phyloP scores from a whole-genome alignment of 2,113 vertebrate genomes.

The Casuarius casuarius region DNA sequence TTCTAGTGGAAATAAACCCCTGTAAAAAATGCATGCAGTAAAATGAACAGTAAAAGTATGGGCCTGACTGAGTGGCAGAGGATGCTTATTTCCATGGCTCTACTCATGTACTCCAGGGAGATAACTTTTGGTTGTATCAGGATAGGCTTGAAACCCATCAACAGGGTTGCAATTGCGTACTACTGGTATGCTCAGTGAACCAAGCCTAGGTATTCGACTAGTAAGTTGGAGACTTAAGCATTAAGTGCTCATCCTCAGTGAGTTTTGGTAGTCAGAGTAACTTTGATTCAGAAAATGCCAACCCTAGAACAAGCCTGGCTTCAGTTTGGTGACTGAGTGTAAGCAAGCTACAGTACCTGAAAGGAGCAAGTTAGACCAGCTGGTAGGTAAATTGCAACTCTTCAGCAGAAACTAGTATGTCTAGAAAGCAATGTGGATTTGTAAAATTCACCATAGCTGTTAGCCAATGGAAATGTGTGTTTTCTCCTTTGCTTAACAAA shows the following conservation, averaged over 20 bases:
- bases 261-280: not conserved
- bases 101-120: not conserved
- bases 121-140: slow-evolving; percentile 23
- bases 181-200: not conserved
- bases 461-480: not conserved
- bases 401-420: not conserved
- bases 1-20: not conserved
- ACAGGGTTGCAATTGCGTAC: not conserved
- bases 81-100: not conserved
- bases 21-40: not conserved
- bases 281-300: not conserved
- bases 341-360: not conserved
- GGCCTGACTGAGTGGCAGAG: not conserved
- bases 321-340: not conserved
- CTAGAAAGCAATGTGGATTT: not conserved
- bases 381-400: not conserved
- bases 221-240: not conserved
- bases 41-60: not conserved
- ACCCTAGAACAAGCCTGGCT: not conserved
- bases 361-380: not conserved
- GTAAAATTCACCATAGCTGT: not conserved
- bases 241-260: not conserved
- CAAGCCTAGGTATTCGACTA: not conserved
- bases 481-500: not conserved
- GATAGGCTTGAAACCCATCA: not conserved